Evolutionary conservation across 92 coral and sea anemone genomes (phyloP), one percentile per base, ranked within the genome.

Genomic region (Nematostella vectensis): DNA sequence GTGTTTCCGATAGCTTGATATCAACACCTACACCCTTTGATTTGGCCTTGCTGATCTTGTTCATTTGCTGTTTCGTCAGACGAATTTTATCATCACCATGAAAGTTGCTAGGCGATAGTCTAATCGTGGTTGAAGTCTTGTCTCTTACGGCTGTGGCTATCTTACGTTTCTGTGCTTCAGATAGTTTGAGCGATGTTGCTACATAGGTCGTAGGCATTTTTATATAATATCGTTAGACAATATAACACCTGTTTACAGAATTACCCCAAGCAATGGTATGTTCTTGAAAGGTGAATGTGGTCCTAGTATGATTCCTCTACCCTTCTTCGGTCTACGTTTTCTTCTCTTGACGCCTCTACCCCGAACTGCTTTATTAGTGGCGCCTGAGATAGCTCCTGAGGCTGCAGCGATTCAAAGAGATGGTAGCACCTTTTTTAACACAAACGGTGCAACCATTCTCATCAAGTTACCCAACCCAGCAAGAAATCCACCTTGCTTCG

Each of bases 21-120:
- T 33, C 40, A 33, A 15, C 40, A 6, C 40, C 40, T 33, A 33
- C 40, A 6, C 15, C 8, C 15, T 33, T 33, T 33, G 40, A 33
- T 39, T 36, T 58, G 25, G 63, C 49, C 29, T 39, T 36, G 27
- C 1, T 58, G 4, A 37, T 36, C n/a, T 58, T 40, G 1, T 58
- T 18, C 3, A 39, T 39, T 31, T 58, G 48, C 25, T 37, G 63
- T 2, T 8, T 37, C 10, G 50, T 39, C 26, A 37, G 13, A 1
- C 6, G 63, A 9, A 54, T 16, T 26, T 54, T 54, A 54, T 54
- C 59, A 54, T 12, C 29, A 8, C 59, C 59, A 54, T 54, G 11
- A 8, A 54, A 21, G 26, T 19, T 1, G n/a, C 27, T 53, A 21
- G 16, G 11, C 2, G 30, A 54, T 9, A 54, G 17, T 20, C 36